Evolutionary conservation across 2,113 vertebrate species (phyloP), one percentile per base, ranked within the genome.

Genomic region (Pimephales promelas): DNA sequence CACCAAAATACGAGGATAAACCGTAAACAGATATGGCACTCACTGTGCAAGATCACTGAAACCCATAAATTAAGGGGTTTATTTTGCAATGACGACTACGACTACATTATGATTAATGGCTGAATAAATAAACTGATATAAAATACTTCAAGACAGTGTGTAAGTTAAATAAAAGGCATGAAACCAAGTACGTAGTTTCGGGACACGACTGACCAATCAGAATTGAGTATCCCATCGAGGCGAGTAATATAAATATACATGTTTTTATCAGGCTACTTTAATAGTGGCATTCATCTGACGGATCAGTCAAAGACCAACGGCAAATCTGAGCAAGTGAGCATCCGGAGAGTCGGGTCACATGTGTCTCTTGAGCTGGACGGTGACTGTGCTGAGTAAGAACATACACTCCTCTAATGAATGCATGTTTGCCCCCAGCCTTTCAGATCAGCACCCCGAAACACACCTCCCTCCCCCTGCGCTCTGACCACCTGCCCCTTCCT

Each of bases 401-500:
- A 87, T 75, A 87, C 72, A 73, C 70, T 68, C 77, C 54, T 43
- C 61, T 66, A 83, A 83, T 78, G 61, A 62, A 85, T 87, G 81
- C 81, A 81, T 49, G 76, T 28, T 70, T 47, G 28, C 71, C 81
- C 75, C 77, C 76, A 72, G 56, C 61, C 74, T 84, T 85, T 79
- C 43, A 82, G 79, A 73, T 79, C 82, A 83, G 31, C 84, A 78
- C 86, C 85, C 84, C 8, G 82, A 77, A 10, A 18, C 88, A 87
- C 82, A 82, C 77, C 84, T 84, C 71, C 87, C 57, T 47, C 54
- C 83, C n/a, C 83, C 82, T 7, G 71, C 24, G 22, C 71, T 73
- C 82, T 24, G 77, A 57, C 79, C 76, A 79, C 87, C 87, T 73
- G 62, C 66, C 71, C 71, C 59, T 79, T 84, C 88, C 90, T 89